Conservation (phyloP, 2,888 invertebrate genomes). For the Hyles lineata region DNA sequence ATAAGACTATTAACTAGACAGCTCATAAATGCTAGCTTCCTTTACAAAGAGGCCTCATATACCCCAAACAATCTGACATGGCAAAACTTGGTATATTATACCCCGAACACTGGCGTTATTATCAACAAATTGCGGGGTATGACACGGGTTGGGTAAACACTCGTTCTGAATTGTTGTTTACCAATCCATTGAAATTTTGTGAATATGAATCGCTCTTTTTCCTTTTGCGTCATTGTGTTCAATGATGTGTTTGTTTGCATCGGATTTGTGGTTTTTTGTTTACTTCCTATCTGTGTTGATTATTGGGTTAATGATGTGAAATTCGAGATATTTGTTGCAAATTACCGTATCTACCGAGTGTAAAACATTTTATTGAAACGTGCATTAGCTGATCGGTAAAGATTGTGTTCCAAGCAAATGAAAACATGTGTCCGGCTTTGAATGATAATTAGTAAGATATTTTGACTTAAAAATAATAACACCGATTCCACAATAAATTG, state of each 20-base stretch:
- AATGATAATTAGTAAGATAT: too few relatives aligned
- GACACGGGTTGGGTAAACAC: conserved; percentile 39
- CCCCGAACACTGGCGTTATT: conserved; percentile 20
- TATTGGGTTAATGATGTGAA: background rate
- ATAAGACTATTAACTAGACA: conserved; percentile 8
- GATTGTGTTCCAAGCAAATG: too few relatives aligned
- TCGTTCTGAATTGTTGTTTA: conserved; percentile 38
- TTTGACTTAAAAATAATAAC: too few relatives aligned
- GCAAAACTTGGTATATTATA: background rate
- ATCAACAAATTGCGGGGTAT: conserved; percentile 40
- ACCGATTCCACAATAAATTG: too few relatives aligned
- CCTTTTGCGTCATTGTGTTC: conserved; percentile 20
- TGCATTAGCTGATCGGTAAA: too few relatives aligned
- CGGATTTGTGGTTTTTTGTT: conserved; percentile 17
- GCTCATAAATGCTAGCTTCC: conserved; percentile 9
- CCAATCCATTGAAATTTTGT: conserved; percentile 38
- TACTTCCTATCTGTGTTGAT: background rate
- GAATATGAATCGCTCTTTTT: conserved; percentile 36
- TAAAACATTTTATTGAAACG: too few relatives aligned
- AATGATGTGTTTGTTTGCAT: background rate
- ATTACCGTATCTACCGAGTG: background rate
- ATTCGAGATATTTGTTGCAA: background rate
- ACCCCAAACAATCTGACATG: conserved; percentile 1
- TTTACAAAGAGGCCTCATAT: background rate
- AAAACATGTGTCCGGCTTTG: too few relatives aligned